Evolutionary conservation across 2,888 invertebrate genomes (phyloP).

Genomic region (Globia sparganii): DNA sequence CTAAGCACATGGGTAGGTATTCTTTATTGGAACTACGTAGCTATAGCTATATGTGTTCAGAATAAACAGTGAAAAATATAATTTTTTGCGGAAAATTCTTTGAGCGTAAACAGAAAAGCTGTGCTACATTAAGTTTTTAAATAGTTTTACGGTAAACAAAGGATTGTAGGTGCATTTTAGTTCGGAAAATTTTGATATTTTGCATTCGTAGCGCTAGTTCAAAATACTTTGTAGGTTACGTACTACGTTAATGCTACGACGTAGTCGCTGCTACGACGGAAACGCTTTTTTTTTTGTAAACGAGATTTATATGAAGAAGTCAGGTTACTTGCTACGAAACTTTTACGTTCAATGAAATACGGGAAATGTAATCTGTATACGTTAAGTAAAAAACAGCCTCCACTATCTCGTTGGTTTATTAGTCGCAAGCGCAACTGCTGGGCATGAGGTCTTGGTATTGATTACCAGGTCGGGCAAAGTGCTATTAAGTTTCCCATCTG

Average conservation of each 20-base stretch:
- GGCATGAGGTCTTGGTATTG: background rate
- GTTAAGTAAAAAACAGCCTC: background rate
- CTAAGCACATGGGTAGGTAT: background rate
- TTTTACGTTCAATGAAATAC: slow-evolving; percentile 8
- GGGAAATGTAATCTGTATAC: background rate
- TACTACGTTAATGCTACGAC: slow-evolving; percentile 42
- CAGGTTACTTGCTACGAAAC: slow-evolving; percentile 7
- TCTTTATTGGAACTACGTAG: slow-evolving; percentile 19
- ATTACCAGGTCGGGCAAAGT: background rate
- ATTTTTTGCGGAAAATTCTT: slow-evolving; percentile 13
- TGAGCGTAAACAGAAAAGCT: slow-evolving; percentile 12
- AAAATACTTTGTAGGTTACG: slow-evolving; percentile 20
- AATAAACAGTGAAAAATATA: slow-evolving; percentile 10
- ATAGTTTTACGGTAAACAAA: slow-evolving; percentile 30
- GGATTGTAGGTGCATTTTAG: slow-evolving; percentile 12
- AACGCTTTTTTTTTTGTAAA: slow-evolving; percentile 18
- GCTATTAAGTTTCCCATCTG: background rate
- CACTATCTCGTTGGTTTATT: background rate
- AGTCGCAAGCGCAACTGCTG: background rate
- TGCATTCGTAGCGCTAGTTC: slow-evolving; percentile 30
- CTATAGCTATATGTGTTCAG: background rate
- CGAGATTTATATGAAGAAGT: slow-evolving; percentile 3
- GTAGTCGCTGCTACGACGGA: slow-evolving; percentile 36
- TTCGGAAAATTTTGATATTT: slow-evolving; percentile 29
- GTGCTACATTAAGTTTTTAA: slow-evolving; percentile 22